Evolutionary conservation across 2,113 vertebrate genomes (phyloP), one percentile per base, ranked within the genome.

Genomic region (Lophura nycthemera): DNA sequence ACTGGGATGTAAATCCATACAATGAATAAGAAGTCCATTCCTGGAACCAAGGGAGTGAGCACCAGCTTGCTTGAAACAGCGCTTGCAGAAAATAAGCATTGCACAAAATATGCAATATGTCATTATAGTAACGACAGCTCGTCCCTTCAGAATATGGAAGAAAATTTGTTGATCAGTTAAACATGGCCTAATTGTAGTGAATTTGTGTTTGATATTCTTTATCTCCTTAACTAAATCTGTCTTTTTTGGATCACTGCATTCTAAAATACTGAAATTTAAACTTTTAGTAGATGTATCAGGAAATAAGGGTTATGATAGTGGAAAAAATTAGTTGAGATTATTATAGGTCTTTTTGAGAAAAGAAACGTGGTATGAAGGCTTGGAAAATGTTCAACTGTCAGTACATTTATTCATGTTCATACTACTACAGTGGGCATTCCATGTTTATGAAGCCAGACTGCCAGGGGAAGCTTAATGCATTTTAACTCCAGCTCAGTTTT

Each of bases 301-400:
- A 71, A 59, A 14, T 81, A 56, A 71, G 11, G 38, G 21, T 43
- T 65, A 22, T 25, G n/a, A 19, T 8, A 17, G 17, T 5, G 8
- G 17, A 8, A 7, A 30, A 2, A 7, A 32, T 36, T 71, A 6
- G 5, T 42, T 50, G 61, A 71, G 56, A 77, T 79, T 66, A 34
- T 54, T 82, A 0, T 47, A 54, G 56, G 30, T 63, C 13, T 32
- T 82, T 54, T 74, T 45, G 5, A 45, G 56, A 18, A 47, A n/a
- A 42, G 10, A 34, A 82, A 18, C 42, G 25, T 82, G 16, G 32
- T 64, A 45, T 71, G 36, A 24, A 8, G 42, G 34, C 50, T 93
- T 92, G 89, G 80, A 80, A 86, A 71, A 13, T 21, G 13, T 93
- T 90, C 67, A 83, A 12, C 54, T 90, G 64, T 73, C 65, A 81